Base-by-base conservation (phyloP, 2,113 vertebrate species). In the Elachura formosa region DNA sequence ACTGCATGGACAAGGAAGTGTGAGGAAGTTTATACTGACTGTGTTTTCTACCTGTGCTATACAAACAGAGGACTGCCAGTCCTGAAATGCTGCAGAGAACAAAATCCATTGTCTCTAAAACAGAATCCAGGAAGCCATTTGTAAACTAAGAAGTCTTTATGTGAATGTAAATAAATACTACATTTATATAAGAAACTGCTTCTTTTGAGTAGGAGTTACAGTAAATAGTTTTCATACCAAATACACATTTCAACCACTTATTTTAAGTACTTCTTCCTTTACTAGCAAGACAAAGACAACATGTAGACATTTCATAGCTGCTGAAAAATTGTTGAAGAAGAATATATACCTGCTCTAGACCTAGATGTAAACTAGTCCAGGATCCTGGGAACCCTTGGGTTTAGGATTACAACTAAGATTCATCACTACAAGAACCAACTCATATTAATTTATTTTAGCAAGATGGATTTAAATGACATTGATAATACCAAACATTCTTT, bases 141-240 rank as follows among this genome's bases (percentile, higher is more conserved):
- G 43, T 66, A 48, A 90, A 76, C 46, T 58, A 69, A 54, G 33
- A 25, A 64, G 12, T 61, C 41, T 55, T 74, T 52, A 52, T 49
- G n/a, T 87, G 63, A 76, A 55, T 69, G 71, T 83, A 96, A 86
- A 95, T 77, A 90, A 78, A 77, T 67, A 77, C n/a, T 59, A 56
- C 84, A 45, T 88, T 77, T 86, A 28, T 80, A 71, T 40, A 59
- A 71, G 33, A 86, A 79, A 75, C 14, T 5, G 46, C 16, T 25
- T 61, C 26, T 80, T 84, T 90, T 9, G 7, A 91, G 28, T 72
- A 68, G 56, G 28, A 93, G 26, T 89, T 82, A 59, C 7, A 67
- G 48, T 76, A 89, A 95, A 79, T 4, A 16, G 61, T 74, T 95
- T 89, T 80, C 68, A 64, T 36, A 89, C 26, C 21, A 83, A 83